These are phyloP conservation scores for Thera obeliscata DNA, from an alignment of 2,888 invertebrate genomes.

Conservation along the genomic window DNA sequence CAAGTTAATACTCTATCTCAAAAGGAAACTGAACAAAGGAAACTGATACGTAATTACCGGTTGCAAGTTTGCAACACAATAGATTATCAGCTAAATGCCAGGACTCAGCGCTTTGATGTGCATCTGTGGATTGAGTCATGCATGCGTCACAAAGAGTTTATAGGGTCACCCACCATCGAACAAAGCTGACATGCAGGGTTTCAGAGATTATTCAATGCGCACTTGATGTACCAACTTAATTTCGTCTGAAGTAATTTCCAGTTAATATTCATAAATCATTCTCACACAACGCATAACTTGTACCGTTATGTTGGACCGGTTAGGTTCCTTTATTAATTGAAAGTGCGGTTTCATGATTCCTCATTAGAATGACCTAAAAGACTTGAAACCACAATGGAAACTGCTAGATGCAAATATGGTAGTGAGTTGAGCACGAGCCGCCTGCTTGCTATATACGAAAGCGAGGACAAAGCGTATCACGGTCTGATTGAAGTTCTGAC, in stretches of 20 bases:
- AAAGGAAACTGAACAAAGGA: constrained; percentile 49
- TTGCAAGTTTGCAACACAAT: constrained; percentile 40
- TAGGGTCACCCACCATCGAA: constrained; percentile 28
- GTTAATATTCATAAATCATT: constrained; percentile 12
- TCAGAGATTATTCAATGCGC: constrained; percentile 1
- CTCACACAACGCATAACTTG: constrained; percentile 1
- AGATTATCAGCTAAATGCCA: constrained; percentile 42
- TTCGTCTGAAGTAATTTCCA: not conserved
- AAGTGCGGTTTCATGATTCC: constrained; percentile 18
- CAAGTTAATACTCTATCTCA: constrained; percentile 40
- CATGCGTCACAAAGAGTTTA: constrained; percentile 52
- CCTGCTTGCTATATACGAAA: constrained; percentile 60
- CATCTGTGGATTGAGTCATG: constrained; percentile 53
- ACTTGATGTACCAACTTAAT: not conserved
- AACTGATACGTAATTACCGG: constrained; percentile 41
- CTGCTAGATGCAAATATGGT: constrained; percentile 37
- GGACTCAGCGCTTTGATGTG: constrained; percentile 44
- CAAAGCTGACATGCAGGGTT: constrained; percentile 26
- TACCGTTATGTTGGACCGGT: not conserved
- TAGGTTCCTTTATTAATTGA: not conserved
- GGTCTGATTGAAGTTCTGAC: constrained; percentile 74
- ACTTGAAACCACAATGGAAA: constrained; percentile 31
- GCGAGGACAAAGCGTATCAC: constrained; percentile 73
- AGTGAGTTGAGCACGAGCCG: constrained; percentile 44
- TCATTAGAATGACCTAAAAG: constrained; percentile 28